Conservation (phyloP, 2,113 vertebrate species). For the Pteruthius melanotis region DNA sequence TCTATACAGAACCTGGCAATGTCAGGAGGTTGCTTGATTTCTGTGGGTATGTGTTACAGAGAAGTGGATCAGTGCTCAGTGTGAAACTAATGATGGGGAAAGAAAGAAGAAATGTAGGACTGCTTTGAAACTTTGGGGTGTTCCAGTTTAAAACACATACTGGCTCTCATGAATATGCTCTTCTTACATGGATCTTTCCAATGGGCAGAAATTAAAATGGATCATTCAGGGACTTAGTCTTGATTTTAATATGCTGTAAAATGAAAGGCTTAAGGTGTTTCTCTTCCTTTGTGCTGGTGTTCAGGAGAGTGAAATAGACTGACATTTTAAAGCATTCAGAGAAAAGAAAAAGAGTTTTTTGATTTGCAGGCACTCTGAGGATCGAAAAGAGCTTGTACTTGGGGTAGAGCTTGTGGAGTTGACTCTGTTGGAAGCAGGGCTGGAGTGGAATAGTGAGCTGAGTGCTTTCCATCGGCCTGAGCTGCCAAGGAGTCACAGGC, state of each 20-base stretch:
- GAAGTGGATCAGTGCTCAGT: not conserved
- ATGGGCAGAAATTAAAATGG: not conserved
- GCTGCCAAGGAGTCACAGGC: not conserved
- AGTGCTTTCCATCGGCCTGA: not conserved
- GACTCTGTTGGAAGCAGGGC: not conserved
- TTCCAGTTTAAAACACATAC: not conserved
- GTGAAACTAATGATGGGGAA: not conserved
- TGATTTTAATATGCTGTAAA: not conserved
- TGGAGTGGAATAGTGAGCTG: not conserved
- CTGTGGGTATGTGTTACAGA: not conserved
- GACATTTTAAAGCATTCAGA: not conserved
- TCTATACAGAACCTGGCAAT: not conserved
- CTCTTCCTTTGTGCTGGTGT: not conserved
- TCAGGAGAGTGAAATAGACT: not conserved
- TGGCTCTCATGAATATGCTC: not conserved
- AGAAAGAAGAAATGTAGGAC: not conserved
- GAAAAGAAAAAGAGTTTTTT: not conserved
- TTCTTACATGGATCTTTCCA: not conserved
- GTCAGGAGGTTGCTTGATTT: not conserved
- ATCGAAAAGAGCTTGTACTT: not conserved
- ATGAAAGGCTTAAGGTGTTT: not conserved
- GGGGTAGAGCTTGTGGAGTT: not conserved
- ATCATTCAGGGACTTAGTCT: not conserved
- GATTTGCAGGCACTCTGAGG: not conserved
- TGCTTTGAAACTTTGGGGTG: not conserved